phyloP scores from a whole-genome alignment of 2,888 invertebrate species.

The Barypeithes pellucidus region DNA sequence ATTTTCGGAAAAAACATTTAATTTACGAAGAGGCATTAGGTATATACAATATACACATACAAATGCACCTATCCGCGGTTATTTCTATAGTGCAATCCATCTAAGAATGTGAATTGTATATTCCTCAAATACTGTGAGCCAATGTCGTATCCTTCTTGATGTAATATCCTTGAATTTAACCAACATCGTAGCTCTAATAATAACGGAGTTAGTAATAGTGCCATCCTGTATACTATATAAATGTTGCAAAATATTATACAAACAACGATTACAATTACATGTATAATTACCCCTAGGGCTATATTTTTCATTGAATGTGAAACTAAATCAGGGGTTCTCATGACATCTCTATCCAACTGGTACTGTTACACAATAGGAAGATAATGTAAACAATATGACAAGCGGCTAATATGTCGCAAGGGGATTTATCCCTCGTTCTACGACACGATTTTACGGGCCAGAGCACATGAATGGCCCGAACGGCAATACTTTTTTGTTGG shows the following conservation, averaged over 20 bases:
- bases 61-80: no score
- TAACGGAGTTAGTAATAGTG: no score
- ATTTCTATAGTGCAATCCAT: no score
- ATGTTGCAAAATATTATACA: background rate
- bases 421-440: slow-evolving; percentile 60
- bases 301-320: slow-evolving; percentile 29
- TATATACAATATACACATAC: no score
- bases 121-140: no score
- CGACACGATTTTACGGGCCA: slow-evolving; percentile 64
- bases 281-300: slow-evolving; percentile 27
- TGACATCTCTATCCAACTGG: slow-evolving; percentile 66
- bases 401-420: slow-evolving; percentile 70
- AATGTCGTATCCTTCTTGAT: no score
- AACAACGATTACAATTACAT: slow-evolving; percentile 7
- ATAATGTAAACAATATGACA: slow-evolving; percentile 72
- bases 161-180: no score
- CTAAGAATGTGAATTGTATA: no score
- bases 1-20: no score
- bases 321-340: slow-evolving; percentile 47
- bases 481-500: slow-evolving; percentile 61
- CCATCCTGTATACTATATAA: no score
- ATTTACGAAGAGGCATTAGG: no score
- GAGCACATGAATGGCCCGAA: slow-evolving; percentile 60
- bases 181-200: no score
- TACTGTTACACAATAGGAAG: slow-evolving; percentile 65